Evolutionary conservation across 2,888 invertebrate species (phyloP).

Genomic region (Phasia obesa): DNA sequence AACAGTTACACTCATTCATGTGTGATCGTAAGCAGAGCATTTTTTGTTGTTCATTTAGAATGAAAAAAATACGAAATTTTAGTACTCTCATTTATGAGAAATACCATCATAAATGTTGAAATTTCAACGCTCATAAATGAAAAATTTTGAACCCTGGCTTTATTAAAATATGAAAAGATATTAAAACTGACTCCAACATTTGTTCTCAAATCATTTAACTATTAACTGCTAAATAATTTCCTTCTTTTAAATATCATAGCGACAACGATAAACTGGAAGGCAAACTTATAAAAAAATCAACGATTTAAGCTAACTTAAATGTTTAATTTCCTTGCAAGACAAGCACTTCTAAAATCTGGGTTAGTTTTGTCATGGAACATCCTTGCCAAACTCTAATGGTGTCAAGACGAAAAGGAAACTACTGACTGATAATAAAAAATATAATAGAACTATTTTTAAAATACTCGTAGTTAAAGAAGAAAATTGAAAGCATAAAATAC

Average conservation of each 20-base stretch:
- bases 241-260: not conserved
- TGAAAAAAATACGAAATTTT: too few species aligned
- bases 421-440: constrained; percentile 53
- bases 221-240: not conserved
- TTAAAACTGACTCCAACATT: not conserved
- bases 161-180: too few species aligned
- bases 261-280: constrained; percentile 21
- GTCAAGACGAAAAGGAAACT: constrained; percentile 57
- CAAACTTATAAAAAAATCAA: constrained; percentile 27
- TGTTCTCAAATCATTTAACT: not conserved
- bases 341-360: constrained; percentile 46
- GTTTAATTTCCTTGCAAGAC: constrained; percentile 53
- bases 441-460: constrained; percentile 22
- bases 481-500: constrained; percentile 31
- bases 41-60: too few species aligned
- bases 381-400: constrained; percentile 47
- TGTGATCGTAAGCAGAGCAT: too few species aligned
- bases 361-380: constrained; percentile 62
- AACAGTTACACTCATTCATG: too few species aligned
- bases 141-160: too few species aligned
- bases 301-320: constrained; percentile 30
- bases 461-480: constrained; percentile 16
- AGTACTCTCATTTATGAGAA: too few species aligned
- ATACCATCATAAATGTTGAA: too few species aligned
- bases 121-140: too few species aligned